A percentile compares a stretch with the other conserved stretches of the same genome.
These are phyloP conservation scores for Eupithecia centaureata DNA, from an alignment of 2,888 invertebrate species.

Conservation along the genomic window DNA sequence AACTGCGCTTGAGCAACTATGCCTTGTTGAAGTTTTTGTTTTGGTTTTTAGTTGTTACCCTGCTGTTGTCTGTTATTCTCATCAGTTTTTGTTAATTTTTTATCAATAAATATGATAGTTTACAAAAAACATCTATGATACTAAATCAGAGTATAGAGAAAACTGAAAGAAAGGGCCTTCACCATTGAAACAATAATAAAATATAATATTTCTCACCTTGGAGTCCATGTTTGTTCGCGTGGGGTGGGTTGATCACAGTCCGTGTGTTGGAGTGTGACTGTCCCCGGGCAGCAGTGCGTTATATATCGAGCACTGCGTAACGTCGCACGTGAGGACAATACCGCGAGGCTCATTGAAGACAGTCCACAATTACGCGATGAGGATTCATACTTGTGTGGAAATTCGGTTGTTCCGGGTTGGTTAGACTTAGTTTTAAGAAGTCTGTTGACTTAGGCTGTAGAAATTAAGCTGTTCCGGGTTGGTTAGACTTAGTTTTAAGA, in stretches of 20 bases:
- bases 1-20: no score
- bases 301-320: constrained; percentile 77
- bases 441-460: no score
- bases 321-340: constrained; percentile 76
- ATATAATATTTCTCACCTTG: constrained; percentile 66
- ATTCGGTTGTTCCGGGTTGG: constrained; percentile 43
- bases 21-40: no score
- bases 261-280: constrained; percentile 70
- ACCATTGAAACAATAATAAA: not conserved
- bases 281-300: constrained; percentile 60
- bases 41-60: no score
- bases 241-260: constrained; percentile 69
- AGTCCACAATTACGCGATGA: constrained; percentile 71
- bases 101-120: no score
- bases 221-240: constrained; percentile 77
- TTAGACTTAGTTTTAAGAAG: constrained; percentile 13
- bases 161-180: not conserved
- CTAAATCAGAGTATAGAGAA: not conserved
- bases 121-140: not conserved
- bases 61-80: no score
- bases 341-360: constrained; percentile 74
- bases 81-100: no score
- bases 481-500: no score
- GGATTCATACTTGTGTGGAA: constrained; percentile 54
- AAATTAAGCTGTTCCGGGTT: no score